Evolutionary conservation across 2,888 invertebrate genomes (phyloP), one percentile per base, ranked within the genome.

Genomic region (Hipparchia semele): DNA sequence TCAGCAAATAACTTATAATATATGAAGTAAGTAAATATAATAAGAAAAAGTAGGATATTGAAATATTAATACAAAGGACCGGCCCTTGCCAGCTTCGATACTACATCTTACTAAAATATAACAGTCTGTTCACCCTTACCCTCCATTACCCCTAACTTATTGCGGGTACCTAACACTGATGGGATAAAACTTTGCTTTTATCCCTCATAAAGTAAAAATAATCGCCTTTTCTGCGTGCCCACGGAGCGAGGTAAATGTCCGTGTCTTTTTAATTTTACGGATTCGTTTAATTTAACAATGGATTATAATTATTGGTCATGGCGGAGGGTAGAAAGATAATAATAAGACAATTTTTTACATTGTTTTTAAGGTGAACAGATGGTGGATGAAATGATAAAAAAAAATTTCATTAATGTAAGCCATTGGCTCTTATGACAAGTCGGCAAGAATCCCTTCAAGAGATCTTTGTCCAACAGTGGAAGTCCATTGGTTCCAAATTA

Each of bases 121-220:
- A 69, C 72, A 71, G 65, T 59, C 71, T 74, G 66, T 71, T 70
- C 76, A 56, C 72, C 73, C 75, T 72, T 71, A 66, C 62, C 74
- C 73, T 71, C 73, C 73, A 71, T 74, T 74, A 74, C 68, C 59
- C 70, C 45, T 73, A 74, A 76, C 70, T 74, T 71, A 76, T 74
- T 59, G 68, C 72, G 68, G 74, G 71, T 49, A 67, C 68, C 70
- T 65, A 73, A 68, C 76, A 71, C 70, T 73, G 71, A 76, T 70
- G 71, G 73, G 66, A 71, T 75, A 76, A 75, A 76, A 76, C 75
- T 76, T 76, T 70, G 73, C 73, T 75, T 76, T 75, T 75, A 73
- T 75, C 74, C 74, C 65, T 67, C 75, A 72, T 76, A 73, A 74
- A 76, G 70, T 74, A 73, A 71, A 74, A 74, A 73, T 74, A 74